Evolutionary conservation across 2,797 vertebrate genomes (phyloP).

Genomic region (Threskiornis aethiopicus): DNA sequence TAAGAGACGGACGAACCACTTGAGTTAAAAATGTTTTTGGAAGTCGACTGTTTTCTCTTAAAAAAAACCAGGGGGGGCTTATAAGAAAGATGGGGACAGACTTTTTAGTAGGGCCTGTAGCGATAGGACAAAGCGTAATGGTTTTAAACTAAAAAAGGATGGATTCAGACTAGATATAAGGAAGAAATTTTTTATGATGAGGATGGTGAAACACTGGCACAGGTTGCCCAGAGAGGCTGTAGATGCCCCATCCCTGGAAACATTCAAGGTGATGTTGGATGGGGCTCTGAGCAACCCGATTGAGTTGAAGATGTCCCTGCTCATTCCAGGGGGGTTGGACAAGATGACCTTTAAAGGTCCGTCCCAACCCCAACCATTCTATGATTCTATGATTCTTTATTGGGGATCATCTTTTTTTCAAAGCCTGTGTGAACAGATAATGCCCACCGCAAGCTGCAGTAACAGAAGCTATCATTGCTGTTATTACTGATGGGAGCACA

Average conservation of each 20-base stretch:
- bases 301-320: background rate
- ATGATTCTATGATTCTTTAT: background rate
- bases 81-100: background rate
- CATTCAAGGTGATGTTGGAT: accelerated
- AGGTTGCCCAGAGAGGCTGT: background rate
- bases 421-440: background rate
- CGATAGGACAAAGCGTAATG: accelerated
- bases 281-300: background rate
- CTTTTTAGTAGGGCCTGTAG: background rate
- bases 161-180: background rate
- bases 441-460: background rate
- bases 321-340: accelerated
- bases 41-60: background rate
- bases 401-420: background rate
- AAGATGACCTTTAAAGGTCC: accelerated
- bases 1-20: accelerated
- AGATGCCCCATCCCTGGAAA: background rate
- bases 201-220: background rate
- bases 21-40: background rate
- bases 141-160: background rate
- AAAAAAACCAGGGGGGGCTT: accelerated
- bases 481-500: background rate
- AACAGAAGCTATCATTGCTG: background rate
- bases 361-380: background rate
- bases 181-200: background rate